A percentile compares a stretch with the other conserved stretches of the same genome.
These are phyloP conservation scores for Mastomys natalensis DNA, from an alignment of 2,113 vertebrate species.

Conservation along the genomic window DNA sequence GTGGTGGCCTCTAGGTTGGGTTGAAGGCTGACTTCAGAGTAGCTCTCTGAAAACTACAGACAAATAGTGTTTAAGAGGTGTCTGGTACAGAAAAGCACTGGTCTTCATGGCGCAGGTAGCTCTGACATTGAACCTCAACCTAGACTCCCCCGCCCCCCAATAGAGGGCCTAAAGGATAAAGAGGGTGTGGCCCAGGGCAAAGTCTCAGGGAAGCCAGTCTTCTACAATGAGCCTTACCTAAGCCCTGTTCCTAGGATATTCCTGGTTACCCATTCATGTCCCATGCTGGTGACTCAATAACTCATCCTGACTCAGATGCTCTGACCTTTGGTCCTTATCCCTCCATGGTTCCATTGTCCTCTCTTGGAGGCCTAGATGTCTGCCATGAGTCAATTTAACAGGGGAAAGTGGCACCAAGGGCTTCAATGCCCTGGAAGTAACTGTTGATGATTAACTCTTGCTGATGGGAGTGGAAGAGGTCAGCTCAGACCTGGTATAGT, in stretches of 20 bases:
- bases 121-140: background rate
- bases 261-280: background rate
- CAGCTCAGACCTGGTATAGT: background rate
- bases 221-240: background rate
- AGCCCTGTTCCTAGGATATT: background rate
- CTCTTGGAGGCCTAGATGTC: background rate
- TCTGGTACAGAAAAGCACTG: background rate
- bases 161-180: background rate
- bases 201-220: background rate
- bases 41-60: background rate
- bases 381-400: background rate
- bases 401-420: background rate
- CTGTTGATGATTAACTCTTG: background rate
- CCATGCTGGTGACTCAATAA: background rate
- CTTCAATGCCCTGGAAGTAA: background rate
- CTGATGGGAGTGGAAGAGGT: background rate
- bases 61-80: background rate
- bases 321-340: background rate
- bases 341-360: background rate
- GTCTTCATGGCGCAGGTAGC: background rate
- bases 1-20: background rate
- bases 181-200: background rate
- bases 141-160: background rate
- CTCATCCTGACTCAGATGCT: background rate
- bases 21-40: background rate